phyloP scores from a whole-genome alignment of 2,888 invertebrate genomes.

The Clostera curtula region DNA sequence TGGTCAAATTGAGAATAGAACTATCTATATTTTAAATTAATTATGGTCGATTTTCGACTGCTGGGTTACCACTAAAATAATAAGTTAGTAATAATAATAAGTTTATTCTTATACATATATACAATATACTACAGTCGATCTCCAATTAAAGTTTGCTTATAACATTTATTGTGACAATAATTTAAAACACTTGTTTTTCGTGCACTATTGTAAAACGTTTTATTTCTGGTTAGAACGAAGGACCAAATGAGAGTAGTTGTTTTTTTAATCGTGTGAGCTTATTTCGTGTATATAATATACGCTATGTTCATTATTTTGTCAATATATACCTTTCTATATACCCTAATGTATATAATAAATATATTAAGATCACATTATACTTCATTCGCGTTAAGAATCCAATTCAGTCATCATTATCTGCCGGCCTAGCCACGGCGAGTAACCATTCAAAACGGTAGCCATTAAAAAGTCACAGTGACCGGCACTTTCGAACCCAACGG shows the following conservation, averaged over 20 bases:
- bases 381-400: no score
- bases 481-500: no score
- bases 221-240: constrained; percentile 20
- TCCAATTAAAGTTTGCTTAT: constrained; percentile 2
- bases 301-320: constrained; percentile 18
- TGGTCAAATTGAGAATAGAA: constrained; percentile 1
- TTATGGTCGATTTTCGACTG: no score
- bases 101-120: neutral
- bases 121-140: constrained; percentile 7
- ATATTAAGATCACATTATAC: no score
- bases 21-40: no score
- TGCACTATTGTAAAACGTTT: constrained; percentile 19
- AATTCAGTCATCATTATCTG: no score
- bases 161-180: constrained; percentile 27
- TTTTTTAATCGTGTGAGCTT: constrained; percentile 27
- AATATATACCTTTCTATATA: constrained; percentile 20
- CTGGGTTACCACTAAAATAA: no score
- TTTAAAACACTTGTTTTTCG: constrained; percentile 22
- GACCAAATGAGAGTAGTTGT: constrained; percentile 34
- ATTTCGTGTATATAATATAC: constrained; percentile 14
- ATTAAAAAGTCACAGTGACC: no score
- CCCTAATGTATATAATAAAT: no score
- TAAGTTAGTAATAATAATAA: neutral
- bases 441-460: no score
- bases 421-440: no score